Conservation (phyloP, 1,140 invertebrate genomes). For the Nasonia vitripennis region DNA sequence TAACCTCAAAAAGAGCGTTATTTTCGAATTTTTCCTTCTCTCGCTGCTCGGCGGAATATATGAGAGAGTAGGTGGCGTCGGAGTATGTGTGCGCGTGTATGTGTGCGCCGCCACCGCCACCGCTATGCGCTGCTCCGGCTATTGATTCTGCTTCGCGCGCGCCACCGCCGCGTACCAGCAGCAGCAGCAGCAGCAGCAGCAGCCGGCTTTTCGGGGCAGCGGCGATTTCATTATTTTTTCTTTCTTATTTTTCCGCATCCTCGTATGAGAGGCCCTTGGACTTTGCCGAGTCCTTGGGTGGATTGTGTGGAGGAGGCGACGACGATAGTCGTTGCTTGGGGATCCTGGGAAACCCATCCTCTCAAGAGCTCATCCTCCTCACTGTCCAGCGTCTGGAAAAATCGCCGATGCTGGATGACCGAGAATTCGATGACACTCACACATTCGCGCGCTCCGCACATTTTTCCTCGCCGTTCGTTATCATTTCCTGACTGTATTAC, state of each 20-base stretch:
- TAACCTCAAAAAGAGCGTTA: constrained; percentile 3
- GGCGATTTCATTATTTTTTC: constrained; percentile 21
- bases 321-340: too few relatives aligned
- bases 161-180: not conserved
- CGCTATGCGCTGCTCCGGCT: constrained; percentile 58
- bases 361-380: not conserved
- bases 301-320: not conserved
- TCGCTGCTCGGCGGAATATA: not conserved
- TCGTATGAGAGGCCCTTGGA: not conserved
- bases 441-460: not conserved
- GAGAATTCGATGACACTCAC: not conserved
- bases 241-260: not conserved
- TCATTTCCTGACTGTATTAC: not conserved
- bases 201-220: constrained; percentile 36
- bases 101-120: constrained; percentile 33
- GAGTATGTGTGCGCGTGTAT: constrained; percentile 33
- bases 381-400: not conserved
- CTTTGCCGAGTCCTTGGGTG: too few relatives aligned
- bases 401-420: constrained; percentile 7
- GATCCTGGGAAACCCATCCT: not conserved
- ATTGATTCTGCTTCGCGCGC: constrained; percentile 66
- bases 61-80: constrained; percentile 2
- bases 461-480: not conserved
- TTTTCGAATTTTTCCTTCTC: not conserved
- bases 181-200: constrained; percentile 15